Conservation (phyloP, 2,113 vertebrate genomes). For the Promerops cafer region DNA sequence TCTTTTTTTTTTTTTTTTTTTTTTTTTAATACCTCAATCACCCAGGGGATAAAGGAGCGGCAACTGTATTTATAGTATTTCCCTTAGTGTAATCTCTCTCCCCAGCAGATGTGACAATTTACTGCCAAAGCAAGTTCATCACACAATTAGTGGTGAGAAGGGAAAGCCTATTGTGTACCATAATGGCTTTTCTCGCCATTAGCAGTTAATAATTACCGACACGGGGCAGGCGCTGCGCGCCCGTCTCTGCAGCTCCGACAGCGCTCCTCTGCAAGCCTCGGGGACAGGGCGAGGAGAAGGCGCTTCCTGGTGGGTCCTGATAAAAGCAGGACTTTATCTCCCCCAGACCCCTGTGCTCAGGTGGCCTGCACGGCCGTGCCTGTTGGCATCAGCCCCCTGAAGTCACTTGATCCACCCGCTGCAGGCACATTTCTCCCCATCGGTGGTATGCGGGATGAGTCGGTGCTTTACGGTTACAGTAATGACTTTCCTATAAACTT, state of each 20-base stretch:
- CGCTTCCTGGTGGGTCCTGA: neutral
- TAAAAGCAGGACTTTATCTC: neutral
- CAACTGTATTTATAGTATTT: slow-evolving; percentile 68
- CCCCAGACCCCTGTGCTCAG: neutral
- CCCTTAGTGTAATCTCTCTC: slow-evolving; percentile 62
- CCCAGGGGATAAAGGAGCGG: slow-evolving; percentile 1
- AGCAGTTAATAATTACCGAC: slow-evolving; percentile 72
- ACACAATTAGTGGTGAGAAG: slow-evolving; percentile 73
- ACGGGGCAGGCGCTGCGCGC: neutral
- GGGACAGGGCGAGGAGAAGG: neutral
- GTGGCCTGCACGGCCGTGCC: accelerated
- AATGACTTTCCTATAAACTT: slow-evolving; percentile 25
- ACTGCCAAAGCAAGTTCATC: slow-evolving; percentile 68
- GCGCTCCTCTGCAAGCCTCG: neutral
- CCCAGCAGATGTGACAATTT: slow-evolving; percentile 72
- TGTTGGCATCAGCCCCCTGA: neutral
- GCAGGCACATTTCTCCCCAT: neutral
- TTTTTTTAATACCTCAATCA: slow-evolving; percentile 9
- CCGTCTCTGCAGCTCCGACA: accelerated
- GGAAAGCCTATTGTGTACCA: slow-evolving; percentile 67
- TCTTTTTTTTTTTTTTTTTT: neutral
- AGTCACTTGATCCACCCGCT: neutral
- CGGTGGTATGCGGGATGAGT: neutral
- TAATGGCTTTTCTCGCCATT: slow-evolving; percentile 70
- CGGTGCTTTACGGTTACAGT: neutral